Base-by-base conservation (phyloP, 2,888 invertebrate species). In the Tetanocera ferruginea region DNA sequence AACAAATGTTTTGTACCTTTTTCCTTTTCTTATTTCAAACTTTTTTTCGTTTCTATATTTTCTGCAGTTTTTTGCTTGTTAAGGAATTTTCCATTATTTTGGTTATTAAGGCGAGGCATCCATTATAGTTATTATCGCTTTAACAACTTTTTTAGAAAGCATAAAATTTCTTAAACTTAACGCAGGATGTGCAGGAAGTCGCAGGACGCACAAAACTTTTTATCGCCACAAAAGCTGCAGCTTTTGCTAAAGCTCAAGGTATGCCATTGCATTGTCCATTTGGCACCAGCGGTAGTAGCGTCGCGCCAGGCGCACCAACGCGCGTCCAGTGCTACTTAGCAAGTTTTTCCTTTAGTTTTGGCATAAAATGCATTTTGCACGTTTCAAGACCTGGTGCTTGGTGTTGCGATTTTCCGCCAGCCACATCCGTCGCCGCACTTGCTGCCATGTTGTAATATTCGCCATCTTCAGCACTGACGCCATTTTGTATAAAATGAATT, bases 111-210 rank as follows among this genome's bases (percentile, higher is more conserved):
- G 52, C 43, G 75, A 31, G 60, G 64, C 76, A 83, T 83, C 83
- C 85, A 86, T 87, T 87, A 87, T 88, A 85, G 86, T 86, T 86
- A 87, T 87, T 87, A 87, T 86, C 87, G 83, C 81, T 87, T 88
- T 87, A 88, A 86, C 84, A 87, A 88, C 84, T 88, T 88, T 88
- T 87, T 83, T 66, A 28, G 72, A 77, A 76, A 79, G 76, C 79
- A 78, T 78, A 78, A 76, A 79, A 79, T 79, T 79, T 78, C 73
- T 76, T 85, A 83, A 83, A 80, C 78, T 66, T 28, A 74, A 64
- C 3, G 37, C 28, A 57, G 64, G 19, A 52, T 57, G 62, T 55
- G 72, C 75, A 69, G 43, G 37, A 37, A 62, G 60, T 75, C 80
- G 76, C 49, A 75, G 57, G 66, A 74, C 55, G 71, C 78, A 43